Base-by-base conservation (phyloP, 2,888 invertebrate genomes). In the Lycia hirtaria region DNA sequence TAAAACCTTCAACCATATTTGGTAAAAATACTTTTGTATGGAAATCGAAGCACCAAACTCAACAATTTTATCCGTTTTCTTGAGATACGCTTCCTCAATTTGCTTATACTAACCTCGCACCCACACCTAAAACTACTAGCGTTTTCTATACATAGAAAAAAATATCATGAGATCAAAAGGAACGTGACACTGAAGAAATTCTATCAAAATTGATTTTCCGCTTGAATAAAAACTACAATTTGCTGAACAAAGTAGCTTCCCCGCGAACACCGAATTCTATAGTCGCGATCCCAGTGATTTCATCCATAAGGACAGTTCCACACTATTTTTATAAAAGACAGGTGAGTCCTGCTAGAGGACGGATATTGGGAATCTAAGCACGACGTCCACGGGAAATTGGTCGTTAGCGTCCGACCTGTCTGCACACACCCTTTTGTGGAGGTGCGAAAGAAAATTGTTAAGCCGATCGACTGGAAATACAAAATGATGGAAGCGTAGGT, bases 371-470 rank as follows among this genome's bases (percentile, higher is more conserved):
- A 60, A 66, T 60, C 60, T 64, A 56, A 65, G 60, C 61, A 62
- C 56, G 49, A 64, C 53, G 69, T 59, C 65, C 52, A 60, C 28
- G 54, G 72, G 71, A 72, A 71, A 72, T 72, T 72, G 69, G 50
- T 67, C 64, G 69, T 72, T 71, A 72, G 49, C 35, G 28, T 49
- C 12, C 33, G 59, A 47, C 58, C 51, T 54, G 58, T 52, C 65
- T 56, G 56, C 37, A 54, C 57, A 22, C 35, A 32, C 53, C 32
- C 47, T 61, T 61, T 68, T 65, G 57, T 59, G n/a, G 55, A 56
- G 64, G 57, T 59, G 56, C 17, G 14, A 60, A 51, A 12, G 47
- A 47, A 47, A 55, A 47, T 35, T 44, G 37, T 44, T 49, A 19
- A 44, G 30, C 10, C 32, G 24, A 41, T 48, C 20, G 26, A 24